Evolutionary conservation across 1,140 invertebrate species (phyloP), one percentile per base, ranked within the genome.

Genomic region (Platyura marginata): DNA sequence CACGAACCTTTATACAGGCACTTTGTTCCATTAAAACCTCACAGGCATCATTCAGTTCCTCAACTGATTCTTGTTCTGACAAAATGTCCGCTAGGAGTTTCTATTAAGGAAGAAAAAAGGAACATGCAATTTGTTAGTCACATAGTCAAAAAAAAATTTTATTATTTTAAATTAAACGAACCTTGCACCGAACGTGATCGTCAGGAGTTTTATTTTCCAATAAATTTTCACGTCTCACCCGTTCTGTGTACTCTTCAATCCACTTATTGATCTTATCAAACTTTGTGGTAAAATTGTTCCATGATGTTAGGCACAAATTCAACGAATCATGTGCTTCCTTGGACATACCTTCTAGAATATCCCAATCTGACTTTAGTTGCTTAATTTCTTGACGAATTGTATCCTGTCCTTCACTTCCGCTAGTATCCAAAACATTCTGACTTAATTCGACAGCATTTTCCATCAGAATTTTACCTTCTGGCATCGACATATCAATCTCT

Each of bases 351-450:
- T 85, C 79, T 0, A 94, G 54, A n/a, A 76, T 74, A 50, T 91
- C 84, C 83, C 86, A 91, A 49, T 90, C 84, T 29, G 72, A 66
- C 48, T 81, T 81, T n/a, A 94, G 57, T 50, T 88, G 80, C 42
- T 81, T 77, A 10, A 86, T 77, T 55, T 94, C 87, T 53, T 85
- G 77, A 33, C 79, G 76, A 2, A 94, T 79, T 16, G 69, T 68
- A 45, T 92, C 85, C 59, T 87, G 82, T 13, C 88, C 90, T 61
- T 91, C 86, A 6, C 74, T 70, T 2, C 81, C 81, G 10, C 87
- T 88, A n/a, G 77, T 81, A 44, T 77, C 67, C 43, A 87, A 71
- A 0, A 92, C 81, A 19, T 71, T 68, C 55, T 82, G 75, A 46
- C 85, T 88, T 1, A 85, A 58, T 52, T 81, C 71, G 39, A 81